A percentile compares a stretch with the other conserved stretches of the same genome.
phyloP scores from a whole-genome alignment of 2,113 vertebrate species.

The Lipophrys pholis region DNA sequence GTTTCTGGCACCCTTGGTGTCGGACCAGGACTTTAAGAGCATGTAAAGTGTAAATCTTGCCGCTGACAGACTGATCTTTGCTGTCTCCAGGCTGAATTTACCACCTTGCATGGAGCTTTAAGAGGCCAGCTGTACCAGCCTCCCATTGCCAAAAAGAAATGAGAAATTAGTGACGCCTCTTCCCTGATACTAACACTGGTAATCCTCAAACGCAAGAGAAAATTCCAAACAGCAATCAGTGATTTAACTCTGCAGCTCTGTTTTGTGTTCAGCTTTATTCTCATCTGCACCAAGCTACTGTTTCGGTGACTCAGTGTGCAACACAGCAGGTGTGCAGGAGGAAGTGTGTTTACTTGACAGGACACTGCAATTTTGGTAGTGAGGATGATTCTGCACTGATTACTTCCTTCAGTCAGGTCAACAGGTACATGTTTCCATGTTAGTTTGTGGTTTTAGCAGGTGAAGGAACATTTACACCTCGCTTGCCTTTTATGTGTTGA shows the following conservation, averaged over 20 bases:
- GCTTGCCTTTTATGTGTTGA: no score
- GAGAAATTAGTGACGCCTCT: slow-evolving; percentile 32
- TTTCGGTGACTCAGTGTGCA: slow-evolving; percentile 15
- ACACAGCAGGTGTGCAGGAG: neutral
- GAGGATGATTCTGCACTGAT: neutral
- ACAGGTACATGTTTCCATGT: neutral
- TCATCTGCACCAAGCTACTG: slow-evolving; percentile 10
- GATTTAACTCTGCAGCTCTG: neutral
- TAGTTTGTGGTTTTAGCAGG: neutral
- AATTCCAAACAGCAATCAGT: neutral
- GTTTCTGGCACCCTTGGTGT: slow-evolving; percentile 61
- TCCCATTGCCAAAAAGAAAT: slow-evolving; percentile 26
- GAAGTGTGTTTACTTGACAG: slow-evolving; percentile 5
- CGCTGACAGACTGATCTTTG: slow-evolving; percentile 54
- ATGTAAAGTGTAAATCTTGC: slow-evolving; percentile 74
- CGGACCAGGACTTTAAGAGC: slow-evolving; percentile 60
- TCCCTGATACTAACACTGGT: neutral
- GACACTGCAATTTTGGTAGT: neutral
- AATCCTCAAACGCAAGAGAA: neutral
- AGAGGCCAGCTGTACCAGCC: slow-evolving; percentile 31
- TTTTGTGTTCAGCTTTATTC: slow-evolving; percentile 1
- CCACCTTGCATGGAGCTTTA: slow-evolving; percentile 45
- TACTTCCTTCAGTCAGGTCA: neutral
- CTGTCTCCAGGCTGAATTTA: slow-evolving; percentile 58
- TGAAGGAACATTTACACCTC: neutral